These are phyloP conservation scores for Phlogophora meticulosa DNA, from an alignment of 2,888 invertebrate species.

Conservation along the genomic window DNA sequence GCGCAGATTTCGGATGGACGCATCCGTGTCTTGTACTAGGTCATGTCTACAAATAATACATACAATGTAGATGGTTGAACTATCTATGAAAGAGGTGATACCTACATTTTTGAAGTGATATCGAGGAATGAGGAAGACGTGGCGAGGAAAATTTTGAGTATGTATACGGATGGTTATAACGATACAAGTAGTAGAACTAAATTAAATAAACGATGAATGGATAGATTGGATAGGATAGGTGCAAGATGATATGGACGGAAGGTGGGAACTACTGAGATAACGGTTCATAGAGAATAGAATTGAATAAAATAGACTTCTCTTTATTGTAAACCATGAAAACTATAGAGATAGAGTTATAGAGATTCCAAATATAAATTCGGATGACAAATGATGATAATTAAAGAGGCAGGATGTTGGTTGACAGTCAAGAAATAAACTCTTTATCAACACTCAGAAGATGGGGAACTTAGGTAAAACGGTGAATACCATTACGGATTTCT, in stretches of 20 bases:
- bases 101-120: neutral
- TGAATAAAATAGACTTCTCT: no score
- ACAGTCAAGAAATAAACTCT: neutral
- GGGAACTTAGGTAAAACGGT: no score
- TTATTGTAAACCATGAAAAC: no score
- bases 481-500: no score
- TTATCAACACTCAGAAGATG: no score
- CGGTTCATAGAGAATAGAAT: neutral
- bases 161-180: neutral
- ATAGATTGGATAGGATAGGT: neutral
- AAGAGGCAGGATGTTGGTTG: no score
- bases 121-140: no score
- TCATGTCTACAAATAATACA: slow-evolving; percentile 47
- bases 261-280: no score
- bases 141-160: slow-evolving; percentile 1
- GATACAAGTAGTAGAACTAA: neutral
- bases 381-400: neutral
- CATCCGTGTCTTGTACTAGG: slow-evolving; percentile 56
- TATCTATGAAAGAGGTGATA: neutral
- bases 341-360: no score
- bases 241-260: neutral
- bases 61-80: slow-evolving; percentile 24
- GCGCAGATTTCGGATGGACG: slow-evolving; percentile 45
- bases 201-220: no score
- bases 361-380: neutral